Evolutionary conservation across 1,140 invertebrate genomes (phyloP).

Genomic region (Acromyrmex heyeri): DNA sequence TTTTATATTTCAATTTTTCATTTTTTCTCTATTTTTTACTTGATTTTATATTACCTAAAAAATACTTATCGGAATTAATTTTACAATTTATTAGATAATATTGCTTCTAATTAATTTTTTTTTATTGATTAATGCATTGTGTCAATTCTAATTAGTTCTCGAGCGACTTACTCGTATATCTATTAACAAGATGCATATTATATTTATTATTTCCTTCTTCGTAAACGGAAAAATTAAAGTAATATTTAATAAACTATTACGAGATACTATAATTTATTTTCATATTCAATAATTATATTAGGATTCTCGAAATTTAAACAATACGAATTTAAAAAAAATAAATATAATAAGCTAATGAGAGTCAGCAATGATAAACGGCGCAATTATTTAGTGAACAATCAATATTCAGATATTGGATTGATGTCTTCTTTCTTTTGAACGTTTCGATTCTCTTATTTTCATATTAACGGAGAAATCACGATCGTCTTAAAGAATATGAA

Average conservation of each 20-base stretch:
- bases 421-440: too few species aligned
- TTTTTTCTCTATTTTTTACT: too few species aligned
- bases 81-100: neutral
- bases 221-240: neutral
- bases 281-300: neutral
- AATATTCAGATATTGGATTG: too few species aligned
- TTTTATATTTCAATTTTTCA: too few species aligned
- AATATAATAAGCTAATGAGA: too few species aligned
- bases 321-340: too few species aligned
- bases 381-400: too few species aligned
- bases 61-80: neutral
- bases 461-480: neutral
- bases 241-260: neutral
- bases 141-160: neutral
- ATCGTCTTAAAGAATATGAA: neutral
- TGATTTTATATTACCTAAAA: neutral
- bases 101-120: neutral
- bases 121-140: neutral
- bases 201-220: neutral
- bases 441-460: neutral
- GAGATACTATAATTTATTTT: neutral
- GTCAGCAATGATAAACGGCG: too few species aligned
- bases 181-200: neutral
- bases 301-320: too few species aligned
- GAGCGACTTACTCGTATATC: neutral